These are phyloP conservation scores for Drosophila kohkoa DNA, from an alignment of 1,140 invertebrate species.

Conservation along the genomic window DNA sequence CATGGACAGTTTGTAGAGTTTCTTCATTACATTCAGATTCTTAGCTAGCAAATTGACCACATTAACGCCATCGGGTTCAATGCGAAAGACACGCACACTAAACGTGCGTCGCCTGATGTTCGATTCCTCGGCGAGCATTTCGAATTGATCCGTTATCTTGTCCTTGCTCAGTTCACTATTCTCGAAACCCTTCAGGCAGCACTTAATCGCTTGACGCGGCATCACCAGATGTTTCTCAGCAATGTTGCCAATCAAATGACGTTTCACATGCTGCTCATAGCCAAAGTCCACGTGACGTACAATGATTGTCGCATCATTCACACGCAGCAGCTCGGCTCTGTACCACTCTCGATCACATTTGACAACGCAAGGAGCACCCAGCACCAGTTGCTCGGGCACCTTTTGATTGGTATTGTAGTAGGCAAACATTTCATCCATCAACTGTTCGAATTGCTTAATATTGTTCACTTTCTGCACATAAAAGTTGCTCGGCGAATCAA, in stretches of 20 bases:
- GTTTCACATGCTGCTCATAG: conserved; percentile 89
- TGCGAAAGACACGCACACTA: conserved; percentile 86
- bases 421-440: conserved; percentile 83
- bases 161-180: conserved; percentile 76
- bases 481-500: conserved; percentile 89
- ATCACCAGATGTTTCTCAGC: conserved; percentile 88
- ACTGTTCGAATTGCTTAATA: conserved; percentile 85
- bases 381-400: conserved; percentile 85
- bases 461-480: conserved; percentile 89
- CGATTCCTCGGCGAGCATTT: conserved; percentile 83
- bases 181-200: conserved; percentile 85
- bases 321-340: conserved; percentile 87
- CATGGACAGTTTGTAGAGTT: conserved; percentile 78
- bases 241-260: conserved; percentile 87
- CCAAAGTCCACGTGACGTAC: conserved; percentile 90
- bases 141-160: conserved; percentile 80
- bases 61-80: conserved; percentile 84
- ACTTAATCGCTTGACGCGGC: conserved; percentile 91
- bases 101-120: conserved; percentile 81
- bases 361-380: conserved; percentile 90
- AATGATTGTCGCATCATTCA: conserved; percentile 68
- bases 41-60: conserved; percentile 82
- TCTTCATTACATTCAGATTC: conserved; percentile 81
- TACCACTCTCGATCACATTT: conserved; percentile 92
- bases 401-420: conserved; percentile 83